Percentiles rank a stretch among this genome's conserved stretches.
Conservation (phyloP, 2,888 invertebrate species). For the Drosophila kanekoi region DNA sequence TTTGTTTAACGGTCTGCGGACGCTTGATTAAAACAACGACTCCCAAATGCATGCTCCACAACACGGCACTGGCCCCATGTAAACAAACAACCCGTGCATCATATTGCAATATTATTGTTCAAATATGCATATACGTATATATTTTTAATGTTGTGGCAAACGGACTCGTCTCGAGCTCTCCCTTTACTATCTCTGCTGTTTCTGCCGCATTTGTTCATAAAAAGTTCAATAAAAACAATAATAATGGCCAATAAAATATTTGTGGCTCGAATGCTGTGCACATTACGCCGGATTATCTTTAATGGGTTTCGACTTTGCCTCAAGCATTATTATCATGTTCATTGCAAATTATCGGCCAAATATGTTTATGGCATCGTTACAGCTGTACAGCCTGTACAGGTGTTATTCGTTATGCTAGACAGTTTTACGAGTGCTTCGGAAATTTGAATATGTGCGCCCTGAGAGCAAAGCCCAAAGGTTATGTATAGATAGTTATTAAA, state of each 20-base stretch:
- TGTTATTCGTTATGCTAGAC: slow-evolving; percentile 7
- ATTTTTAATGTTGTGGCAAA: slow-evolving; percentile 23
- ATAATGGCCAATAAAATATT: slow-evolving; percentile 45
- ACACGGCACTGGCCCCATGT: slow-evolving; percentile 22
- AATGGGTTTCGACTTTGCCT: slow-evolving; percentile 18
- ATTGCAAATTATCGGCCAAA: slow-evolving; percentile 71
- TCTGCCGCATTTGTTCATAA: slow-evolving; percentile 1
- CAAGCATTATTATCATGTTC: slow-evolving; percentile 60
- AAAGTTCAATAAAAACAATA: slow-evolving; percentile 43
- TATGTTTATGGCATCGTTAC: slow-evolving; percentile 58
- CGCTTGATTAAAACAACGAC: slow-evolving; percentile 38
- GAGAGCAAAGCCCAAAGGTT: no score
- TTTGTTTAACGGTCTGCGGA: slow-evolving; percentile 29
- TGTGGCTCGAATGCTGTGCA: slow-evolving; percentile 16
- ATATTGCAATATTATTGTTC: slow-evolving; percentile 22
- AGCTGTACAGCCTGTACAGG: slow-evolving; percentile 19
- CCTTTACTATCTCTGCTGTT: neutral
- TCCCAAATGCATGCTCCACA: slow-evolving; percentile 35
- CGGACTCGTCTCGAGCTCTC: neutral
- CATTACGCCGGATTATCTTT: slow-evolving; percentile 44
- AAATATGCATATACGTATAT: slow-evolving; percentile 15
- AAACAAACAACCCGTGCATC: slow-evolving; percentile 30
- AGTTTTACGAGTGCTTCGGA: no score
- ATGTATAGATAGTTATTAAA: no score
- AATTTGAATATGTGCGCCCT: no score